A percentile compares a stretch with the other conserved stretches of the same genome.
phyloP scores from a whole-genome alignment of 2,113 vertebrate genomes.

The Elephantulus edwardii region DNA sequence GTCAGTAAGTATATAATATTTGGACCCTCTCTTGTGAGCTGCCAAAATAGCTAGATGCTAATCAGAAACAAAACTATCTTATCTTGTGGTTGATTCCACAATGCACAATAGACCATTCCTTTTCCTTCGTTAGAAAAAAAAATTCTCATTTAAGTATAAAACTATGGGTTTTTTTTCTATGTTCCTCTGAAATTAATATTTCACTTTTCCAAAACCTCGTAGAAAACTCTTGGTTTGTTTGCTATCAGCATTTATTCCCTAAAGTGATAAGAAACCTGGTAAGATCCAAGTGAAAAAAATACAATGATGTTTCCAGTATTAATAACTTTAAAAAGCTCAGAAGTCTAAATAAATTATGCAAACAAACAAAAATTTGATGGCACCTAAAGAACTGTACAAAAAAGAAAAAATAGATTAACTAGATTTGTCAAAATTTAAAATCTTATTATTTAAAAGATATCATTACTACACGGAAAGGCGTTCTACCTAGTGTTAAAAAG shows the following conservation, averaged over 20 bases:
- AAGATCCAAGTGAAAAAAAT: too few relatives aligned
- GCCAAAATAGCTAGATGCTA: background rate
- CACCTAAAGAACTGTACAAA: background rate
- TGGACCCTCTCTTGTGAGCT: background rate
- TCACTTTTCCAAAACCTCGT: background rate
- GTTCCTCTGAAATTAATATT: background rate
- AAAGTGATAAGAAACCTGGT: too few relatives aligned
- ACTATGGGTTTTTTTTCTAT: background rate
- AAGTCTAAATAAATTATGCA: background rate
- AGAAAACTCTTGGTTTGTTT: too few relatives aligned
- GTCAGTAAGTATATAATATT: background rate
- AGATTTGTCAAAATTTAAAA: background rate
- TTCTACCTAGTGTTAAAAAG: too few relatives aligned
- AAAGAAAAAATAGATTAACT: background rate
- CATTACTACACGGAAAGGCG: background rate
- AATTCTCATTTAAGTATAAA: background rate
- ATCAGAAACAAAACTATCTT: background rate
- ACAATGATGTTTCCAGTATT: background rate
- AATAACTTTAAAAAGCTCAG: background rate
- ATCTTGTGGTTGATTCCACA: background rate
- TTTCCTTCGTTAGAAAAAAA: conserved; percentile 17
- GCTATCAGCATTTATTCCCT: too few relatives aligned
- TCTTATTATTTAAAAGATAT: background rate
- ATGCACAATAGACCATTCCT: too few relatives aligned
- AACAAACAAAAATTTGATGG: background rate